A percentile compares a stretch with the other conserved stretches of the same genome.
Conservation (phyloP, 2,797 vertebrate species). For the Hybognathus amarus region DNA sequence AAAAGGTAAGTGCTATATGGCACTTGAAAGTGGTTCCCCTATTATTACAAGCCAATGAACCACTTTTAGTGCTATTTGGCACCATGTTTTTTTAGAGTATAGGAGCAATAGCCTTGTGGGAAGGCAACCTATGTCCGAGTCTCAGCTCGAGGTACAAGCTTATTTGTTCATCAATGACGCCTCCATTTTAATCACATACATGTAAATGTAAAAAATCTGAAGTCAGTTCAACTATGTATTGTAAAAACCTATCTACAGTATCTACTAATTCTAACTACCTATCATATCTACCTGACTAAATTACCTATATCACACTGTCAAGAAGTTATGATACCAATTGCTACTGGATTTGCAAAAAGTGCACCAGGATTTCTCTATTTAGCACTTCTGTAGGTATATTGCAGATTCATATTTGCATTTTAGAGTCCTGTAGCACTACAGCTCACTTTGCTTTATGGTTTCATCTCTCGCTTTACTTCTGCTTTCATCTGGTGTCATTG, state of each 20-base stretch:
- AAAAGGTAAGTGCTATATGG: no score
- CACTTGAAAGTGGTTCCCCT: no score
- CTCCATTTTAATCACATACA: no score
- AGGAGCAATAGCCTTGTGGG: no score
- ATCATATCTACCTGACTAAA: neutral
- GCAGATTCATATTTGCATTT: constrained; percentile 8
- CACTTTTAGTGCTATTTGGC: no score
- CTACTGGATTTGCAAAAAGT: neutral
- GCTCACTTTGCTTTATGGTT: constrained; percentile 2
- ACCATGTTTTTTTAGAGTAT: no score
- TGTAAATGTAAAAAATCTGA: no score
- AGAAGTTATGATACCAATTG: neutral
- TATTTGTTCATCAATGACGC: no score
- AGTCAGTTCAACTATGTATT: no score
- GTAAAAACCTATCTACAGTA: neutral
- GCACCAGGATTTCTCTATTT: neutral
- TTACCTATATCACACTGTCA: neutral
- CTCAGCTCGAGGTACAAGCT: no score
- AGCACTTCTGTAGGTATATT: neutral
- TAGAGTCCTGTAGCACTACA: neutral
- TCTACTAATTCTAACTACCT: neutral
- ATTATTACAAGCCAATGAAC: no score
- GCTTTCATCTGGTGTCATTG: constrained; percentile 39
- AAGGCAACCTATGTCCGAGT: no score
- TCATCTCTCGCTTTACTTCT: constrained; percentile 9